A percentile compares a stretch with the other conserved stretches of the same genome.
phyloP scores from a whole-genome alignment of 35 echinoderm and acorn worm genomes.

The Diadema setosum region DNA sequence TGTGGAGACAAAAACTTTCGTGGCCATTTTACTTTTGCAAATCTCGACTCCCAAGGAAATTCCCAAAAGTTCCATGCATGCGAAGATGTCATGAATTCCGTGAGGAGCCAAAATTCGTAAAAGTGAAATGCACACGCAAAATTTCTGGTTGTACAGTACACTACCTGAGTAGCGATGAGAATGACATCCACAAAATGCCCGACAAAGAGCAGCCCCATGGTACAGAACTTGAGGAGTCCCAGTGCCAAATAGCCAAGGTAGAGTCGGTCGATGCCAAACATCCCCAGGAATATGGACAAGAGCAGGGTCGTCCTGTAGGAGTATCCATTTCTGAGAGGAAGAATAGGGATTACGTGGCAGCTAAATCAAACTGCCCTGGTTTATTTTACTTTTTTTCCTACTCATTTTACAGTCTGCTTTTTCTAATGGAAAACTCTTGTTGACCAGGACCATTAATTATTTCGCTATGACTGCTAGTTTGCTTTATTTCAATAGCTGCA shows the following conservation, averaged over 20 bases:
- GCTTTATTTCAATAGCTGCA: neutral
- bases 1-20: too few relatives aligned
- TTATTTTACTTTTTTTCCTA: neutral
- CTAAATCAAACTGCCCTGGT: neutral
- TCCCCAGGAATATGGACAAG: conserved; percentile 92
- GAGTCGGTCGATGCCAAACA: conserved; percentile 85
- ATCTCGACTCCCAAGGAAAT: too few relatives aligned
- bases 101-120: too few relatives aligned
- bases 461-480: neutral
- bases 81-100: neutral
- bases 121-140: too few relatives aligned
- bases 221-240: conserved; percentile 91
- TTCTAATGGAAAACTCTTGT: neutral
- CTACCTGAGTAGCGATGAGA: conserved; percentile 92
- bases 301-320: conserved; percentile 70
- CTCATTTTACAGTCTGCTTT: neutral
- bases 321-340: conserved; percentile 57
- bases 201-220: conserved; percentile 87
- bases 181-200: conserved; percentile 96
- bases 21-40: too few relatives aligned
- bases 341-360: neutral
- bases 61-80: neutral
- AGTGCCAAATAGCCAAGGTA: conserved; percentile 91
- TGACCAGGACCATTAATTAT: neutral
- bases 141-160: neutral